Evolutionary conservation across 2,797 vertebrate genomes (phyloP).

Genomic region (Trematomus bernacchii): DNA sequence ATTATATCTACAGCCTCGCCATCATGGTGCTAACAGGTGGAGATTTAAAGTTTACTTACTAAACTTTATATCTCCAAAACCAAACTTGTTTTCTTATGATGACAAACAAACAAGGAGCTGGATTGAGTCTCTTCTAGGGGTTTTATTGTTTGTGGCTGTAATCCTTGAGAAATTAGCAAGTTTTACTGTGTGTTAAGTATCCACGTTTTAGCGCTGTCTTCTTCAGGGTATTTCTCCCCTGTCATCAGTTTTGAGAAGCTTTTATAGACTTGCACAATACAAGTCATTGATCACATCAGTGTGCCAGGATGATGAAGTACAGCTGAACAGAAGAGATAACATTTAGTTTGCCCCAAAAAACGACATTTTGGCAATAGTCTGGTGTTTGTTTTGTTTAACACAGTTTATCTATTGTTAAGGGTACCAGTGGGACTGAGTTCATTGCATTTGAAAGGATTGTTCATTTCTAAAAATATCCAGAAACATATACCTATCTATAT

Average conservation of each 20-base stretch:
- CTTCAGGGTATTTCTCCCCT: not conserved
- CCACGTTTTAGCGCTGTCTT: not conserved
- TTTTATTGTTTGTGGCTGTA: not conserved
- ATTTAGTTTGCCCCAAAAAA: not conserved
- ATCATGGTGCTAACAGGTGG: conserved; percentile 35
- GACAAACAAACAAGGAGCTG: not conserved
- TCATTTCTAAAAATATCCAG: no score
- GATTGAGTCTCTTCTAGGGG: not conserved
- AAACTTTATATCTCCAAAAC: not conserved
- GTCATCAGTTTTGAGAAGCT: not conserved
- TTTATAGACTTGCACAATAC: not conserved
- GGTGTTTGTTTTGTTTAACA: no score
- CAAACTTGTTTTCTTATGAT: not conserved
- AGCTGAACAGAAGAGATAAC: not conserved
- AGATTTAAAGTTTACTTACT: conserved; percentile 6
- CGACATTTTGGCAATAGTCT: no score
- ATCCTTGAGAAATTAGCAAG: not conserved
- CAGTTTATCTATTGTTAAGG: no score
- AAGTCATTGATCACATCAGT: not conserved
- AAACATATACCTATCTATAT: no score
- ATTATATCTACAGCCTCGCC: no score
- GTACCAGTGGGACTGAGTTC: no score
- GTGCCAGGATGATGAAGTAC: not conserved
- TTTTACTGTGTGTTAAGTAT: not conserved
- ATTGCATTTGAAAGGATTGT: no score